phyloP scores from a whole-genome alignment of 2,888 invertebrate species.

The Biston stratarius region DNA sequence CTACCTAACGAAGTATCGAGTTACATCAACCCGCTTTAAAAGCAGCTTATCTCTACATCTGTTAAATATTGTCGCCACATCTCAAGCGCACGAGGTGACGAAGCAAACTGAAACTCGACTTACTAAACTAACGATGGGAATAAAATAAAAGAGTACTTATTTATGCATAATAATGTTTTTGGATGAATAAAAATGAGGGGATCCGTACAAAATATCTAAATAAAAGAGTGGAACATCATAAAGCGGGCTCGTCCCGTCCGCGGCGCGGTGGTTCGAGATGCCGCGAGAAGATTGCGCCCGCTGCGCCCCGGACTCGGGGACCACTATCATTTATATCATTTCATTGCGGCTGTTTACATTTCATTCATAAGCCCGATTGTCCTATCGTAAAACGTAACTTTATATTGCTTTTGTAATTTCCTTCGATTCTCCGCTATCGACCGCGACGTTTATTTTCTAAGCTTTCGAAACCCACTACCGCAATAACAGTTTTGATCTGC shows the following conservation, averaged over 20 bases:
- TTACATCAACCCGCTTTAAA: constrained; percentile 79
- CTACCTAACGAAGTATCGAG: constrained; percentile 68
- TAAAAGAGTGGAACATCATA: constrained; percentile 79
- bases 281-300: constrained; percentile 75
- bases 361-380: constrained; percentile 79
- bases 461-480: constrained; percentile 9
- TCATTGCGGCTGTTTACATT: constrained; percentile 83
- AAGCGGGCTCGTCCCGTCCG: constrained; percentile 59
- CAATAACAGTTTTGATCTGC: constrained; percentile 25
- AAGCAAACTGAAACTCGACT: constrained; percentile 70
- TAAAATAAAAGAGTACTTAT: constrained; percentile 82
- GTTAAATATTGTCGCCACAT: constrained; percentile 79
- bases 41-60: constrained; percentile 79
- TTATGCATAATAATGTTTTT: constrained; percentile 82
- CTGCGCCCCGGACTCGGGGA: constrained; percentile 52
- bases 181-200: constrained; percentile 81
- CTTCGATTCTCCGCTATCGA: constrained; percentile 34
- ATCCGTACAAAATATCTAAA: constrained; percentile 80
- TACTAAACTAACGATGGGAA: constrained; percentile 82
- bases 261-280: constrained; percentile 65
- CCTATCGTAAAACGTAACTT: constrained; percentile 66
- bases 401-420: constrained; percentile 58
- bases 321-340: constrained; percentile 81
- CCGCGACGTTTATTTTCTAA: constrained; percentile 35
- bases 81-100: constrained; percentile 74